phyloP scores from a whole-genome alignment of 2,888 invertebrate genomes.

The Cephus spinipes region DNA sequence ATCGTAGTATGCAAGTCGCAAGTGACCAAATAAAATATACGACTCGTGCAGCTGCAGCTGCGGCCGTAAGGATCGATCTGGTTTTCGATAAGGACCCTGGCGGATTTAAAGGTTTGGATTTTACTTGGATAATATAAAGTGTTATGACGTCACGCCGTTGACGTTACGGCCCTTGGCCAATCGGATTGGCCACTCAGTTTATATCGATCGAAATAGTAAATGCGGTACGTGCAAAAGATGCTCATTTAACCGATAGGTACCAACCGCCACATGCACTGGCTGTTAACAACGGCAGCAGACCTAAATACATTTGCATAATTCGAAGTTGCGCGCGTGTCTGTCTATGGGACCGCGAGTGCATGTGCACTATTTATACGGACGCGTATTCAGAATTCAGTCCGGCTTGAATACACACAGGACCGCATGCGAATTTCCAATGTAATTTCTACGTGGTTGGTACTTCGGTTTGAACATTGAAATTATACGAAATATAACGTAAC shows the following conservation, averaged over 20 bases:
- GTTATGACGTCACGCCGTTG: not conserved
- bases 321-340: slow-evolving; percentile 40
- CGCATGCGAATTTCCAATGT: slow-evolving; percentile 13
- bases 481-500: not conserved
- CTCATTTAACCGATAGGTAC: slow-evolving; percentile 14
- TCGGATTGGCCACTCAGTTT: not conserved
- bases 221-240: slow-evolving; percentile 9
- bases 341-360: slow-evolving; percentile 38
- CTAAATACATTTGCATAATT: slow-evolving; percentile 59
- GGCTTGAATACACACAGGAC: slow-evolving; percentile 12
- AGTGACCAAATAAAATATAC: not conserved
- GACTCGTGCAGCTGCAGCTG: not conserved
- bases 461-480: not conserved
- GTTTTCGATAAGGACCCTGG: not conserved
- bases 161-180: not conserved
- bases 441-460: slow-evolving; percentile 7
- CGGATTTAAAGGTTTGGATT: not conserved
- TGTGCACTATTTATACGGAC: slow-evolving; percentile 6
- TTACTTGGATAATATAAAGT: not conserved
- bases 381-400: slow-evolving; percentile 14
- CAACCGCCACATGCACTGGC: slow-evolving; percentile 35
- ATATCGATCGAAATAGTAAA: not conserved
- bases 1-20: not conserved
- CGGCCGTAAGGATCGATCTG: not conserved
- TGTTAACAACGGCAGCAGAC: slow-evolving; percentile 51